Conservation (phyloP, 2,797 vertebrate genomes). For the Petrocephalus schoutedeni region DNA sequence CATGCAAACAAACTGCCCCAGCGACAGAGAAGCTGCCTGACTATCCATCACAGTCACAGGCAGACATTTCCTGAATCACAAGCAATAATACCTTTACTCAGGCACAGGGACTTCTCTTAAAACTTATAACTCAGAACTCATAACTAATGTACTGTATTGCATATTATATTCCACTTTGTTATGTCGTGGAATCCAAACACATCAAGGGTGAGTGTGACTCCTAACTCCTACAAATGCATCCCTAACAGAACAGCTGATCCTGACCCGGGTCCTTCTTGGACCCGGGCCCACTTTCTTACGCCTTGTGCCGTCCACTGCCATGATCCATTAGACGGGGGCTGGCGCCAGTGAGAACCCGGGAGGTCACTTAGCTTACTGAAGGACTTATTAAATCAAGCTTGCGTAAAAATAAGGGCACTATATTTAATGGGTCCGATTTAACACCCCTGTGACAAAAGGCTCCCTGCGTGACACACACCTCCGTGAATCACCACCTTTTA, state of each 20-base stretch:
- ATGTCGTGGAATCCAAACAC: neutral
- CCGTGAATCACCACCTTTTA: neutral
- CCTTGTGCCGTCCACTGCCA: neutral
- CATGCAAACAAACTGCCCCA: neutral
- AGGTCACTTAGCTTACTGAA: neutral
- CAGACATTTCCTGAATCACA: neutral
- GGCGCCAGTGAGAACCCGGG: neutral
- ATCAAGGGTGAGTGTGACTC: neutral
- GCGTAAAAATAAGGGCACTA: neutral
- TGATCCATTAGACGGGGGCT: neutral
- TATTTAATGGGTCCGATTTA: neutral
- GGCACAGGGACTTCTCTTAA: neutral
- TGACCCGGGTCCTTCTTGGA: neutral
- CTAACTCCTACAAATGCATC: neutral
- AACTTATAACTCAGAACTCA: neutral
- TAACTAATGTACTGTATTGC: neutral
- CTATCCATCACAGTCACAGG: neutral
- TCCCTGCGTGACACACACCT: neutral
- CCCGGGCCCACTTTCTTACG: neutral
- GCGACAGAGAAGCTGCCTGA: neutral
- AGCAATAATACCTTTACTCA: neutral
- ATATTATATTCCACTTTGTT: neutral
- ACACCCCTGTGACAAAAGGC: neutral
- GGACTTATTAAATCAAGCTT: constrained; percentile 1
- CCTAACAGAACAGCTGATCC: neutral